Evolutionary conservation across 2,113 vertebrate species (phyloP).

Genomic region (Promerops cafer): DNA sequence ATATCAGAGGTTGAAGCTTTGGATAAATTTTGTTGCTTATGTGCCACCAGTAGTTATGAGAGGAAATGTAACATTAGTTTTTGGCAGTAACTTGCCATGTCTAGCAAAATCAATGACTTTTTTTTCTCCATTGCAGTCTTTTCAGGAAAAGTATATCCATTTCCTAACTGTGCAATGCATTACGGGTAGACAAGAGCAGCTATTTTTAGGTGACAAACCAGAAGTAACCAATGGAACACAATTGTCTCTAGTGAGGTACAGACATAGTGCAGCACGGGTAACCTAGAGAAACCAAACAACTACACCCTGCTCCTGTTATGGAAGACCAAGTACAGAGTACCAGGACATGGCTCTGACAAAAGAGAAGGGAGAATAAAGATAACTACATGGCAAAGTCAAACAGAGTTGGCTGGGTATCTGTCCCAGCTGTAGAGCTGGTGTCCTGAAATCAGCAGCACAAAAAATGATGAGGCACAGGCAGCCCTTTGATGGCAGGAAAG

Average conservation of each 20-base stretch:
- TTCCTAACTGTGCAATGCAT: not conserved
- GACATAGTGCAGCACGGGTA: fast-evolving
- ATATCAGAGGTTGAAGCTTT: not conserved
- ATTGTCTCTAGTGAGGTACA: not conserved
- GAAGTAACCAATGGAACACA: not conserved
- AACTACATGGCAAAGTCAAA: not conserved
- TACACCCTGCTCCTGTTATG: not conserved
- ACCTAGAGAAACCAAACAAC: not conserved
- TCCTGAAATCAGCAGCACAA: not conserved
- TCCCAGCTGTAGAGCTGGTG: not conserved
- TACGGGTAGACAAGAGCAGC: not conserved
- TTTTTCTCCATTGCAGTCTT: not conserved
- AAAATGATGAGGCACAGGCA: not conserved
- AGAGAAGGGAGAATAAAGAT: not conserved
- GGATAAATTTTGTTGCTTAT: not conserved
- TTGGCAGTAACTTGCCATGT: not conserved
- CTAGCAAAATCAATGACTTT: not conserved
- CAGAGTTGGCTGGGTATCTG: not conserved
- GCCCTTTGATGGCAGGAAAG: not conserved
- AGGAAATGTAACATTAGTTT: not conserved
- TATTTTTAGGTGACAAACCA: not conserved
- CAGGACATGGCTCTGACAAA: not conserved
- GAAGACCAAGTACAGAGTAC: not conserved
- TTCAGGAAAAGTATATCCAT: not conserved
- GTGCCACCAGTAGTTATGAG: not conserved